These are phyloP conservation scores for Drosophila carrolli DNA, from an alignment of 1,140 invertebrate species.

Conservation along the genomic window DNA sequence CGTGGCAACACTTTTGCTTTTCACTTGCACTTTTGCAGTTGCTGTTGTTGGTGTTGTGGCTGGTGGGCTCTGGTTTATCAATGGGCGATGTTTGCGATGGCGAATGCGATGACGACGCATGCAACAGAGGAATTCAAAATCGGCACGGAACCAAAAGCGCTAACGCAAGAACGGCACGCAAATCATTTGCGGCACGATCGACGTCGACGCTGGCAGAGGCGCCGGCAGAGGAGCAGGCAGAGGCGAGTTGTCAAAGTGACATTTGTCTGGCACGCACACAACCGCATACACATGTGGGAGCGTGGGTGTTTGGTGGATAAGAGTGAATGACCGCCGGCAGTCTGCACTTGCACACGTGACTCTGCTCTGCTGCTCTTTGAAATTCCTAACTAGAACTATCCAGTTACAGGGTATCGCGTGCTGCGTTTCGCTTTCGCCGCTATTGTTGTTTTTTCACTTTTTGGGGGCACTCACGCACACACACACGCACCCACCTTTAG, in stretches of 20 bases:
- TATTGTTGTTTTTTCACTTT: constrained; percentile 19
- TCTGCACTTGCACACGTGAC: constrained; percentile 59
- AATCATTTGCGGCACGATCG: constrained; percentile 64
- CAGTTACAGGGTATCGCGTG: constrained; percentile 49
- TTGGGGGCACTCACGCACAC: constrained; percentile 13
- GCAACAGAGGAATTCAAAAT: constrained; percentile 73
- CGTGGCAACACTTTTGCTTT: constrained; percentile 70
- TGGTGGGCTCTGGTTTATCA: constrained; percentile 41
- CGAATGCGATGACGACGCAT: constrained; percentile 65
- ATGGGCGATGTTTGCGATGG: constrained; percentile 49
- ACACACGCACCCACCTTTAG: constrained; percentile 47
- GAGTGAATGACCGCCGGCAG: constrained; percentile 65
- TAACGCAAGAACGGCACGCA: constrained; percentile 78
- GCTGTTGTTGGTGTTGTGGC: constrained; percentile 39
- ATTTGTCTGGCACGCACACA: constrained; percentile 45
- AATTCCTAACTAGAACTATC: constrained; percentile 18
- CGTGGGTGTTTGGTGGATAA: not conserved
- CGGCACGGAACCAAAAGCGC: constrained; percentile 54
- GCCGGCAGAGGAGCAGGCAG: constrained; percentile 21
- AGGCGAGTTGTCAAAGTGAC: constrained; percentile 65
- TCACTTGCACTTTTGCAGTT: constrained; percentile 58
- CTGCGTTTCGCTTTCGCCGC: constrained; percentile 35
- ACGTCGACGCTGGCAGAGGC: constrained; percentile 9
- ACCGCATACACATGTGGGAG: not conserved
- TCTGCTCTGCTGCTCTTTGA: not conserved